Base-by-base conservation (phyloP, 2,888 invertebrate species). In the Lepetodrilus schrolli region DNA sequence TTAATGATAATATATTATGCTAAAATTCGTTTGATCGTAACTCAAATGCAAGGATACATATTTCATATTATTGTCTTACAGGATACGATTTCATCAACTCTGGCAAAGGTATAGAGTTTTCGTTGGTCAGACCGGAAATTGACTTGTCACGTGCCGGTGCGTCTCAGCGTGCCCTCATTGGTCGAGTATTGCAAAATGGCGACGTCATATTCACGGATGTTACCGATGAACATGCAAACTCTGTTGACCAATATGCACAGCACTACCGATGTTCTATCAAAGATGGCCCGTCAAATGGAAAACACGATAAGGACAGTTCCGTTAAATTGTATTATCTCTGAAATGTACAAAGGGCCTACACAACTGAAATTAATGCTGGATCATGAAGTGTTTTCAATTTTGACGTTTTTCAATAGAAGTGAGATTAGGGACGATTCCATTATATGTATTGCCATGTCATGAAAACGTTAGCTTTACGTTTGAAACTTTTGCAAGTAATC, bases 191-290 rank as follows among this genome's bases (percentile, higher is more conserved):
- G 23, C 43, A 47, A 26, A 70, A 23, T 49, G 70, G 70, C 34
- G 70, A 70, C 70, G 70, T 70, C 36, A 69, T 48, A 36, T 70
- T 70, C 23, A 49, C 37, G 23, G 70, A 70, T 34, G 50, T 47
- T 5, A 7, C n/a, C 8, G 48, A 49, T 17, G 34, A 48, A 50
- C 70, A 70, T 38, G 8, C 43, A 8, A 70, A 70, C 36, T 48
- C 70, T 0, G 10, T 68, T 0, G 13, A 38, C n/a, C 43, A 68
- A 38, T 47, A 43, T 47, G 30, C 43, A 10, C 38, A 68, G 13
- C 68, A 68, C 30, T 68, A 23, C 23, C 21, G 47, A n/a, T 68
- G 68, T 68, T 38, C 43, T 13, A 21, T 68, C 1, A 47, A 47
- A 20, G 68, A 17, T 7, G 26, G 34, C 48, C 47, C 26, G 3